Evolutionary conservation across 35 echinoderm and acorn worm species (phyloP).

Genomic region (Chiridota heheva): DNA sequence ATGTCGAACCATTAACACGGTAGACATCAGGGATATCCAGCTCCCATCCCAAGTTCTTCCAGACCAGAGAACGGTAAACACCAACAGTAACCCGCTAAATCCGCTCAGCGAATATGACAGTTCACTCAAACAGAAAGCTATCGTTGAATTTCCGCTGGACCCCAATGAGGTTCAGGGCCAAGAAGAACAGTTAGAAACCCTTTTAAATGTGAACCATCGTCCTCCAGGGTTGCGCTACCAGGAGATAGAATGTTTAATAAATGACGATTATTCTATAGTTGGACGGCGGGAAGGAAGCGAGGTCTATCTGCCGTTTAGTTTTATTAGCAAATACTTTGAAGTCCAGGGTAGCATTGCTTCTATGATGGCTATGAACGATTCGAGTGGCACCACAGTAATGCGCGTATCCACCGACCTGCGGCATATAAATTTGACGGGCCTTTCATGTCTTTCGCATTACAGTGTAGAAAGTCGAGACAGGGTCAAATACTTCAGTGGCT

Average conservation of each 20-base stretch:
- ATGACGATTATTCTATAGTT: conserved; percentile 81
- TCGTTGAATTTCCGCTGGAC: no score
- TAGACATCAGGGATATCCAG: conserved; percentile 48
- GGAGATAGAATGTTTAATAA: conserved; percentile 95
- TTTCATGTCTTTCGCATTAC: conserved; percentile 99
- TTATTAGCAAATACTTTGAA: conserved; percentile 98
- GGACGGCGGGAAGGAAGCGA: conserved; percentile 77
- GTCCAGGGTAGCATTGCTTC: conserved; percentile 82
- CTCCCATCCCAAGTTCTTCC: conserved; percentile 50
- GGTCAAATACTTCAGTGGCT: conserved; percentile 91
- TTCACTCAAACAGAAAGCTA: no score
- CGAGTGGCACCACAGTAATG: conserved; percentile 97
- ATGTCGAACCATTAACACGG: conserved; percentile 36
- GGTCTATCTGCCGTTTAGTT: conserved; percentile 88
- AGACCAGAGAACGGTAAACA: conserved; percentile 25
- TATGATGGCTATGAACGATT: conserved; percentile 92
- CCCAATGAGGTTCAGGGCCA: no score
- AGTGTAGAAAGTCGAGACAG: conserved; percentile 84
- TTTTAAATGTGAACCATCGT: conserved; percentile 37
- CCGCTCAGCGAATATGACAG: conserved; percentile 32
- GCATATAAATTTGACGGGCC: conserved; percentile 70
- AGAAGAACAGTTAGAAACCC: no score
- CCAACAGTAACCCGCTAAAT: conserved; percentile 21
- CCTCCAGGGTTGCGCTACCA: conserved; percentile 56
- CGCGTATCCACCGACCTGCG: conserved; percentile 68